These are phyloP conservation scores for Trichoplusia ni DNA, from an alignment of 1,140 invertebrate genomes.

Conservation along the genomic window DNA sequence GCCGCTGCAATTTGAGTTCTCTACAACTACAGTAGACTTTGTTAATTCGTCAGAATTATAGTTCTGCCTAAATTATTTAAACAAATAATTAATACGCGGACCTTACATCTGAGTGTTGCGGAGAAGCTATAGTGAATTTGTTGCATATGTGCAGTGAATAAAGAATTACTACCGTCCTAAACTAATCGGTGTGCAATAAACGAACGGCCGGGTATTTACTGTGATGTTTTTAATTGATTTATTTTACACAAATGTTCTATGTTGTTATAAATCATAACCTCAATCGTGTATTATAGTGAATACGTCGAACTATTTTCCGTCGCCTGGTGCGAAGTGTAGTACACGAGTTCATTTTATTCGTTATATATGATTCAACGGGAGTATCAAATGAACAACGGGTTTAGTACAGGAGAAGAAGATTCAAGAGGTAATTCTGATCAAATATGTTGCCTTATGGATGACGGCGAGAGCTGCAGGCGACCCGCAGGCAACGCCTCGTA, in stretches of 20 bases:
- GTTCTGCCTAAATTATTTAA: neutral
- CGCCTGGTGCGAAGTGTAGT: constrained; percentile 58
- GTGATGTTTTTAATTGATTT: constrained; percentile 53
- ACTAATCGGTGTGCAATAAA: constrained; percentile 38
- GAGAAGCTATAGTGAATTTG: constrained; percentile 55
- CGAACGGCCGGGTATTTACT: constrained; percentile 34
- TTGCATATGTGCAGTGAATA: constrained; percentile 61
- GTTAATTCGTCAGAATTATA: neutral
- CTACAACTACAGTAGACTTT: neutral
- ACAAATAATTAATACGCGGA: neutral
- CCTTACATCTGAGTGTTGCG: constrained; percentile 10
- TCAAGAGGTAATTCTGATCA: constrained; percentile 92
- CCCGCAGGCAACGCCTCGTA: constrained; percentile 97
- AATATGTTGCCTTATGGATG: constrained; percentile 96
- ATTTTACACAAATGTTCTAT: constrained; percentile 57
- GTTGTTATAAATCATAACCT: constrained; percentile 74
- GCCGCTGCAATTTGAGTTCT: neutral
- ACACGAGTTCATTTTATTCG: constrained; percentile 59
- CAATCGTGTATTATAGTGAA: constrained; percentile 68
- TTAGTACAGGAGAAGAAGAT: constrained; percentile 95
- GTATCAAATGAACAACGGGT: constrained; percentile 89
- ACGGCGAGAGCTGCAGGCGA: constrained; percentile 91
- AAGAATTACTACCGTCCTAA: constrained; percentile 37
- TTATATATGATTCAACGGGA: constrained; percentile 82
- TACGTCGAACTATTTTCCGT: constrained; percentile 64